Conservation (phyloP, 2,113 vertebrate species). For the Gasterosteus aculeatus region DNA sequence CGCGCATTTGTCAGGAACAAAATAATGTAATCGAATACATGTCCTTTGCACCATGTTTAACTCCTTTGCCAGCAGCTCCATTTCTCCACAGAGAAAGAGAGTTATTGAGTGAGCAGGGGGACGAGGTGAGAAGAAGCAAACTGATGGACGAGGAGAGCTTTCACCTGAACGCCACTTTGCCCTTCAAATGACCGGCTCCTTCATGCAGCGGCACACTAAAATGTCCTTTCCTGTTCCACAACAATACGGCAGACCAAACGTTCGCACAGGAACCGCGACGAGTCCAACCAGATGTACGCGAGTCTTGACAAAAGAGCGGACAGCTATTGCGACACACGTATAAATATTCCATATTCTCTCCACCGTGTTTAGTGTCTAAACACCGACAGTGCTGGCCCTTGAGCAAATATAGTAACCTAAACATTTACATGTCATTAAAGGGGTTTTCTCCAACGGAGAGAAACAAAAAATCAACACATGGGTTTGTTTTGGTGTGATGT, state of each 20-base stretch:
- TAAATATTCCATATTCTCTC: slow-evolving; percentile 18
- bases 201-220: slow-evolving; percentile 47
- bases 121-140: slow-evolving; percentile 38
- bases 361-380: background rate
- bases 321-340: slow-evolving; percentile 14
- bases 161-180: slow-evolving; percentile 36
- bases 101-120: slow-evolving; percentile 25
- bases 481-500: slow-evolving; percentile 49
- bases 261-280: slow-evolving; percentile 38
- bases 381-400: background rate
- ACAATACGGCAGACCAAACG: slow-evolving; percentile 48
- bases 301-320: slow-evolving; percentile 19
- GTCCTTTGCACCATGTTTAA: slow-evolving; percentile 36
- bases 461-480: slow-evolving; percentile 38
- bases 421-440: background rate
- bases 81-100: slow-evolving; percentile 19
- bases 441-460: background rate
- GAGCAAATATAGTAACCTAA: background rate
- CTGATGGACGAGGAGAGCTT: slow-evolving; percentile 47
- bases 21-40: background rate
- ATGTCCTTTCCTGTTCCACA: slow-evolving; percentile 61
- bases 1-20: background rate
- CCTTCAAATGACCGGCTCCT: slow-evolving; percentile 58
- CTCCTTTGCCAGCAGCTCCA: slow-evolving; percentile 13
- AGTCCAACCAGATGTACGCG: slow-evolving; percentile 12